Evolutionary conservation across 1,140 invertebrate genomes (phyloP).

Genomic region (Coelopa frigida): DNA sequence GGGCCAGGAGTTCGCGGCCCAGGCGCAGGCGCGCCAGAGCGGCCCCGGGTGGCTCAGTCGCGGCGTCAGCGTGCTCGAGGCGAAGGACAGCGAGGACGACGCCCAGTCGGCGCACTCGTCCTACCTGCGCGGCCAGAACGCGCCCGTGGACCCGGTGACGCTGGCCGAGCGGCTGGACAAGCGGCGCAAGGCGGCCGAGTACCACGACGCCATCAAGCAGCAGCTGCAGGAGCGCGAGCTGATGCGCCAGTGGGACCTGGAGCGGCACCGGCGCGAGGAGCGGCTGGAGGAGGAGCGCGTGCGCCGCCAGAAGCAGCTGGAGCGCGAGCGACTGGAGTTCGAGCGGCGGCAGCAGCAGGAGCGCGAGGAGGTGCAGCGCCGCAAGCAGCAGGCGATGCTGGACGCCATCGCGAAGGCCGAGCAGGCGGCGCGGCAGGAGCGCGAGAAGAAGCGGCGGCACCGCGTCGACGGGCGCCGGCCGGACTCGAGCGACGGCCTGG

Average conservation of each 20-base stretch:
- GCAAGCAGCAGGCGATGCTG: conserved; percentile 48
- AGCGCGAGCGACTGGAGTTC: conserved; percentile 49
- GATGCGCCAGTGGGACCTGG: conserved; percentile 52
- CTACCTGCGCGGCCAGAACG: conserved; percentile 59
- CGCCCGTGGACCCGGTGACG: conserved; percentile 53
- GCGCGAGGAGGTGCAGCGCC: conserved; percentile 50
- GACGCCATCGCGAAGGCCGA: conserved; percentile 52
- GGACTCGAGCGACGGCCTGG: background rate
- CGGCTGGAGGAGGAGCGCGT: conserved; percentile 54
- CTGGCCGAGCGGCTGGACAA: conserved; percentile 55
- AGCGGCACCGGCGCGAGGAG: conserved; percentile 52
- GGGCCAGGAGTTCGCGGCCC: conserved; percentile 11
- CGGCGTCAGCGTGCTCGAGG: conserved; percentile 31
- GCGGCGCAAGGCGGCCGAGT: conserved; percentile 56
- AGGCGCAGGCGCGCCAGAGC: too few species aligned
- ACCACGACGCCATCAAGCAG: conserved; percentile 60
- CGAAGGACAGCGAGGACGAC: conserved; percentile 42
- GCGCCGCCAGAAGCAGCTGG: conserved; percentile 51
- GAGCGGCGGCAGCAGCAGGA: conserved; percentile 48
- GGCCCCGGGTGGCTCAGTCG: conserved; percentile 36
- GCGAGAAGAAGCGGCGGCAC: conserved; percentile 37
- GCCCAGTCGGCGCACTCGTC: conserved; percentile 46
- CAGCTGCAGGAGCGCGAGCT: conserved; percentile 59
- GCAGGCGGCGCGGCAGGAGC: conserved; percentile 48
- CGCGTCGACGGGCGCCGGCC: conserved; percentile 7